phyloP scores from a whole-genome alignment of 1,140 invertebrate species.

The Agraylea sexmaculata region DNA sequence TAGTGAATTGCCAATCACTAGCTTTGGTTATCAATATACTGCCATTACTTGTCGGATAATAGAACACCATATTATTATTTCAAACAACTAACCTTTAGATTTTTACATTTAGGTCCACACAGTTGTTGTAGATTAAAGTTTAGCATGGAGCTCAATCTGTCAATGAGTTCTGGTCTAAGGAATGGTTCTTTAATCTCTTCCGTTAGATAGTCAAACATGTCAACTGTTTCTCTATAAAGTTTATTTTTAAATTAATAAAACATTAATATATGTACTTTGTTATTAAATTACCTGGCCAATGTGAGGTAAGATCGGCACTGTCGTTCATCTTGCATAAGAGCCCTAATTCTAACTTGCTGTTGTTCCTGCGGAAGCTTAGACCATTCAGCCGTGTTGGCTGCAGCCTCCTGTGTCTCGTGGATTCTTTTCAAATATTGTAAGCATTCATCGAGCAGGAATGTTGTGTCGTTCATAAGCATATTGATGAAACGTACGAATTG shows the following conservation, averaged over 20 bases:
- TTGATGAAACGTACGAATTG: conserved; percentile 98
- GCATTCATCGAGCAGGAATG: conserved; percentile 93
- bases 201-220: conserved; percentile 96
- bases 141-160: conserved; percentile 91
- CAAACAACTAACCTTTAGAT: conserved; percentile 64
- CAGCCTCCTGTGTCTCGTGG: conserved; percentile 79
- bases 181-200: conserved; percentile 91
- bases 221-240: conserved; percentile 71
- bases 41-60: too few relatives aligned
- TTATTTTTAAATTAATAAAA: conserved; percentile 2
- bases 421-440: conserved; percentile 89
- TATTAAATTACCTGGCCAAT: conserved; percentile 52
- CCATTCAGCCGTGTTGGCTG: conserved; percentile 54
- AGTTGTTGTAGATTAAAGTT: conserved; percentile 95
- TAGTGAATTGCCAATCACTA: too few relatives aligned
- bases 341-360: conserved; percentile 64
- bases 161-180: conserved; percentile 79
- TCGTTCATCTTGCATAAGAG: conserved; percentile 79
- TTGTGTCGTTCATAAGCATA: conserved; percentile 99
- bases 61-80: too few relatives aligned
- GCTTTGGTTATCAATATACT: too few relatives aligned
- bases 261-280: conserved; percentile 1
- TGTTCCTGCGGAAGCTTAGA: conserved; percentile 53
- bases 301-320: conserved; percentile 93
- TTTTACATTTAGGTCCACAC: conserved; percentile 95